These are phyloP conservation scores for Anoncus sp. DNA, from an alignment of 2,888 invertebrate genomes.

Conservation along the genomic window DNA sequence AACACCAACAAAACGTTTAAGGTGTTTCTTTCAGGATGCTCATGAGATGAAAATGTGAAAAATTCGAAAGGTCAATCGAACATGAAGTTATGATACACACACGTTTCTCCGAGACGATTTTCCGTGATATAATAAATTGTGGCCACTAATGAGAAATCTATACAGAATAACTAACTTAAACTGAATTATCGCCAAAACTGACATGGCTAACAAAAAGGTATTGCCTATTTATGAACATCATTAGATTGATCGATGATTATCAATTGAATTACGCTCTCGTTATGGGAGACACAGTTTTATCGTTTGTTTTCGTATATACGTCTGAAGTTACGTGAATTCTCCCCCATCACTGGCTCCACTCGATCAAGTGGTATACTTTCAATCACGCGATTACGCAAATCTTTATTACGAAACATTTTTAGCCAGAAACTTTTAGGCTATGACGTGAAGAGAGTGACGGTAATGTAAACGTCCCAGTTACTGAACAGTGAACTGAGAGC, in stretches of 20 bases:
- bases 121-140: background rate
- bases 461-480: no score
- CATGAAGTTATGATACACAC: background rate
- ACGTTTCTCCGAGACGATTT: background rate
- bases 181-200: background rate
- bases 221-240: background rate
- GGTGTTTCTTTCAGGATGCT: background rate
- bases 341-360: background rate
- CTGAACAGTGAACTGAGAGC: no score
- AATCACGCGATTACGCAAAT: background rate
- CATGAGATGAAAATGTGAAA: background rate
- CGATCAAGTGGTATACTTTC: slow-evolving; percentile 25
- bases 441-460: no score
- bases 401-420: background rate
- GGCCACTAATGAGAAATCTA: background rate
- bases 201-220: background rate
- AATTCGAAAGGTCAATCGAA: background rate
- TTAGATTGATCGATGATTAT: background rate
- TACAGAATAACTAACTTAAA: background rate
- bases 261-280: background rate
- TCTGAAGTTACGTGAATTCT: slow-evolving; percentile 23
- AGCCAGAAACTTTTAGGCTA: no score
- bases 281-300: background rate
- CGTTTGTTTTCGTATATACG: slow-evolving; percentile 15
- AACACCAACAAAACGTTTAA: background rate